Conservation (phyloP, 1,140 invertebrate species). For the Leptopilina clavipes region DNA sequence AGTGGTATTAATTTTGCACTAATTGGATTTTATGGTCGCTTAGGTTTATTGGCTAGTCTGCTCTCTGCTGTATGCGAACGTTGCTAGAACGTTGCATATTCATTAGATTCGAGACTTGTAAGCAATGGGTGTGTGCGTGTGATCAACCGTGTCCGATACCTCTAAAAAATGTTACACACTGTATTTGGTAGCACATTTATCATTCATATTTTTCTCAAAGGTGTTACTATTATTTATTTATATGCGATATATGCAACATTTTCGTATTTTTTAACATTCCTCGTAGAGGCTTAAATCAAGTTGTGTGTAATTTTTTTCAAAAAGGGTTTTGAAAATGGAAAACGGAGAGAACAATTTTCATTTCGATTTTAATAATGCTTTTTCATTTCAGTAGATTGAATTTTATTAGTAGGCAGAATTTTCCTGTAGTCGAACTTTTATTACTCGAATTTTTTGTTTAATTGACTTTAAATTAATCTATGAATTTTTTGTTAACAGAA, state of each 20-base stretch:
- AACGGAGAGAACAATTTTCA: too few species aligned
- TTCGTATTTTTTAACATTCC: background rate
- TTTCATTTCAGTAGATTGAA: too few species aligned
- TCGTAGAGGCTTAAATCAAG: too few species aligned
- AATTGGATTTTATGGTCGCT: constrained; percentile 74
- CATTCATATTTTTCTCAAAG: background rate
- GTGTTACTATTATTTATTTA: constrained; percentile 30
- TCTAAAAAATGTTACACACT: constrained; percentile 9
- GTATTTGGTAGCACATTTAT: constrained; percentile 17
- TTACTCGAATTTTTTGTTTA: too few species aligned
- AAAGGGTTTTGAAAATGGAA: too few species aligned
- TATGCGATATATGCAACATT: background rate
- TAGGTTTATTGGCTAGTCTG: constrained; percentile 67
- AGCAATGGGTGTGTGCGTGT: constrained; percentile 37
- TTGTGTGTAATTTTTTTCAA: too few species aligned
- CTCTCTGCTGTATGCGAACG: constrained; percentile 51
- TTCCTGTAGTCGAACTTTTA: too few species aligned
- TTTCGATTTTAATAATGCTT: too few species aligned
- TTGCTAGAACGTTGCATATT: constrained; percentile 64
- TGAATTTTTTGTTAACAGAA: too few species aligned
- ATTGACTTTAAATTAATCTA: too few species aligned
- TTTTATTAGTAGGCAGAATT: too few species aligned
- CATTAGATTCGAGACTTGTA: constrained; percentile 54
- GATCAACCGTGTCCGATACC: constrained; percentile 17
- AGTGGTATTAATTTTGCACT: constrained; percentile 69